Evolutionary conservation across 2,888 invertebrate genomes (phyloP), one percentile per base, ranked within the genome.

Genomic region (Athetis lepigone): DNA sequence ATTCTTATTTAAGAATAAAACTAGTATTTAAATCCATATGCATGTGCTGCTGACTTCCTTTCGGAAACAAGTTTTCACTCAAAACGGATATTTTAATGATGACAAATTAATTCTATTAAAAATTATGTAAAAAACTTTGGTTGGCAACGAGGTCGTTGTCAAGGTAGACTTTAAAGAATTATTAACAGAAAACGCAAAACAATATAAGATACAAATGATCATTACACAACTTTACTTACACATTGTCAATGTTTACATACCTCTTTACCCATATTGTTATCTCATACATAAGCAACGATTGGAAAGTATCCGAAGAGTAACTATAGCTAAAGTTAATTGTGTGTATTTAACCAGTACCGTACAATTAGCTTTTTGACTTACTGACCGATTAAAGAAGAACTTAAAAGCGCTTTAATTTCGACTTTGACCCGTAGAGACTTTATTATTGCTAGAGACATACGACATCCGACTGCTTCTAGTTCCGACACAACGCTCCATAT

Each of bases 21-120:
- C 37, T 13, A 49, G 42, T 49, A 54, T 62, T 21, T 19, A 18
- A 29, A 40, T 67, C 19, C 2, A 23, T 45, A 55, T 55, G 46
- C 21, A 33, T 42, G 29, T 46, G 27, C 42, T 72, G 56, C 42
- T 56, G 66, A 66, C 57, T 65, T 66, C 73, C 67, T 23, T 72
- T 36, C 6, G 25, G 19, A 45, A 72, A 56, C 68, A 21, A 36
- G 56, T 56, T 64, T 64, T 55, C 45, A 27, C 39, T 50, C 16
- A 29, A 63, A 73, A 57, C 51, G 18, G 50, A 73, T 33, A 37
- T 51, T 36, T 56, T 47, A 47, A 43, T 57, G 16, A 27, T 3
- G 0, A 7, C 4, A 13, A 39, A 33, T 52, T 29, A 33, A 49
- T 54, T 52, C 9, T 21, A 25, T 13, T 62, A 7, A 19, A 21